Base-by-base conservation (phyloP, 1,140 invertebrate species). In the Diorhabda elongata region DNA sequence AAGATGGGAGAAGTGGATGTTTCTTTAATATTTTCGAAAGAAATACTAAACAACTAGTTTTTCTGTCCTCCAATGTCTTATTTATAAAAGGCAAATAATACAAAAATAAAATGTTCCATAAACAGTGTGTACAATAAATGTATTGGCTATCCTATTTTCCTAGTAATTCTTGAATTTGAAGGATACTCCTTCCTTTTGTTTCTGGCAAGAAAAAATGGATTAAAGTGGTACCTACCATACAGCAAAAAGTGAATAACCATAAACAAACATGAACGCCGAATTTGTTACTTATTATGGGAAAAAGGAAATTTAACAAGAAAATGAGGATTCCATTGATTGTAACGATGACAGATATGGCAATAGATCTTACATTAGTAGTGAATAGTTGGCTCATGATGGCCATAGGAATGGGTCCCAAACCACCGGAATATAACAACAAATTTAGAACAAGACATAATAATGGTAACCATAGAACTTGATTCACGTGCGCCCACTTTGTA, bases 381-480 rank as follows among this genome's bases (percentile, higher is more conserved):
- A 95, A 92, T 72, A 95, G 87, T 81, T 96, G 92, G 3, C 89
- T 90, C 85, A 94, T 90, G 42, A 96, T 86, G 2, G 92, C 87
- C 92, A 93, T 94, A 0, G 93, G 92, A 8, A 96, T 82, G 0
- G 94, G 92, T 1, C 93, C 93, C 73, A 93, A 90, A 3, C 91
- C 92, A 78, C 87, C 81, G 81, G 88, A 87, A 76, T 90, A 92
- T 0, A 87, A 84, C 41, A 88, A 81, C 41, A 90, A 90, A 81
- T 88, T 92, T 59, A 88, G 66, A 2, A 91, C 83, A n/a, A 92
- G 77, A 0, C 87, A 85, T 3, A 84, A 76, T 3, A 92, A 82
- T 3, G 91, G 91, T 5, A 92, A 74, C 86, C 88, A 89, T 1
- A 82, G 74, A 42, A 91, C 82, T 6, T 70, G 78, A 4, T 75